These are phyloP conservation scores for Dasypolia templi DNA, from an alignment of 2,888 invertebrate species.

Conservation along the genomic window DNA sequence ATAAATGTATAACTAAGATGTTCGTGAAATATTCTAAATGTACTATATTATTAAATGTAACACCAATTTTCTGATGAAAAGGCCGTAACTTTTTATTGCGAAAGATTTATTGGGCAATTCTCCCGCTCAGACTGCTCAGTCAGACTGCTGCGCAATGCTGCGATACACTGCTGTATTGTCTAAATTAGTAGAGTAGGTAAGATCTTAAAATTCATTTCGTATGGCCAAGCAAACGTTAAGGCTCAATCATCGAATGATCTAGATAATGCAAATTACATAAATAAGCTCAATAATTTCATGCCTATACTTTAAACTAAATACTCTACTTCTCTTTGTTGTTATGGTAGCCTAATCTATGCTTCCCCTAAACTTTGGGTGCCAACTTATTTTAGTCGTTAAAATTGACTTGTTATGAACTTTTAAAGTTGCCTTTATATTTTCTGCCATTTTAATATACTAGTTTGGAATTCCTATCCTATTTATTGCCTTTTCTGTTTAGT, in stretches of 20 bases:
- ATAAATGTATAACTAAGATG: constrained; percentile 43
- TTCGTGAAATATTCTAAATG: constrained; percentile 58
- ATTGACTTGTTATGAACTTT: constrained; percentile 52
- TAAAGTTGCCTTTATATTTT: constrained; percentile 62
- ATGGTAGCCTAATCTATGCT: constrained; percentile 58
- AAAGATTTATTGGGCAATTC: constrained; percentile 19
- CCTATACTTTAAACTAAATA: constrained; percentile 16
- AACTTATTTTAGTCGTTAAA: constrained; percentile 61
- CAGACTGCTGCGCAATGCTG: neutral
- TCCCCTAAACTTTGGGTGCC: constrained; percentile 69
- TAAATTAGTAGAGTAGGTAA: neutral
- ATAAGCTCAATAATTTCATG: constrained; percentile 11
- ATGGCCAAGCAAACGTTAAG: neutral
- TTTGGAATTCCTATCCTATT: constrained; percentile 56
- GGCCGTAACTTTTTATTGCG: neutral
- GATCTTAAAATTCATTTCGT: neutral
- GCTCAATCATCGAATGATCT: constrained; percentile 7
- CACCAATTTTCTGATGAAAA: constrained; percentile 11
- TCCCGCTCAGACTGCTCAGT: neutral
- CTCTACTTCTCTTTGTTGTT: constrained; percentile 54
- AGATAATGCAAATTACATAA: constrained; percentile 3
- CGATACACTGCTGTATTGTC: neutral
- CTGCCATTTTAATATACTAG: constrained; percentile 58
- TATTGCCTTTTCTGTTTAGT: constrained; percentile 51
- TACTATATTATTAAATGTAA: constrained; percentile 21